Evolutionary conservation across 92 coral and sea anemone species (phyloP), one percentile per base, ranked within the genome.

Genomic region (Actinernus sp.): DNA sequence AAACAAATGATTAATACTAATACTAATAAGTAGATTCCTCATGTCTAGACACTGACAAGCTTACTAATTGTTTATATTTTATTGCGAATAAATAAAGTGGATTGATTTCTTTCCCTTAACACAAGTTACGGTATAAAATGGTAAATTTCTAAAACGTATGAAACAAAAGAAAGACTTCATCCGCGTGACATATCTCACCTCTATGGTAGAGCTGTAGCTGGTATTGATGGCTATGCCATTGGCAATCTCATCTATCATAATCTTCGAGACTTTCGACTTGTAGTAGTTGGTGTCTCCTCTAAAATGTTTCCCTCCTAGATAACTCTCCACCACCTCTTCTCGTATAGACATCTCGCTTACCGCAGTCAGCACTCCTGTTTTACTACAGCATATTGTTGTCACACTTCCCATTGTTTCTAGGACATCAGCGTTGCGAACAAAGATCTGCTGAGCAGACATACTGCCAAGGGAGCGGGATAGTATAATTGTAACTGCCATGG

Each of bases 301-400:
- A 55, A 63, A 67, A 25, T 49, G 64, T 23, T 26, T 28, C 39
- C 90, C 97, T 32, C 65, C 82, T 2, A 80, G 22, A 52, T 57
- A 85, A 61, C 97, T 73, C 65, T 86, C 97, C 2, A 55, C 82
- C 30, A 90, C 92, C n/a, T 74, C 68, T 50, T 90, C 97, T 7
- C 47, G 63, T 41, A 90, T 81, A 12, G 70, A 78, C 68, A 81
- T 49, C 66, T 72, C 50, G 47, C 85, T 90, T 16, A 90, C 79
- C 8, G 90, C 84, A 0, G 97, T 90, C 80, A 90, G 56, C 8
- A 90, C 97, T 0, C 97, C 97, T 5, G 92, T 87, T 49, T 90
- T 90, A 24, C 82, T 84, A 45, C 88, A 87, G 31, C 92, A 85
- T 18, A 90, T 25, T 6, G 97, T 71, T 7, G 97, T 86, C 18